A percentile compares a stretch with the other conserved stretches of the same genome.
Conservation (phyloP, 2,113 vertebrate genomes). For the Thamnaconus septentrionalis region DNA sequence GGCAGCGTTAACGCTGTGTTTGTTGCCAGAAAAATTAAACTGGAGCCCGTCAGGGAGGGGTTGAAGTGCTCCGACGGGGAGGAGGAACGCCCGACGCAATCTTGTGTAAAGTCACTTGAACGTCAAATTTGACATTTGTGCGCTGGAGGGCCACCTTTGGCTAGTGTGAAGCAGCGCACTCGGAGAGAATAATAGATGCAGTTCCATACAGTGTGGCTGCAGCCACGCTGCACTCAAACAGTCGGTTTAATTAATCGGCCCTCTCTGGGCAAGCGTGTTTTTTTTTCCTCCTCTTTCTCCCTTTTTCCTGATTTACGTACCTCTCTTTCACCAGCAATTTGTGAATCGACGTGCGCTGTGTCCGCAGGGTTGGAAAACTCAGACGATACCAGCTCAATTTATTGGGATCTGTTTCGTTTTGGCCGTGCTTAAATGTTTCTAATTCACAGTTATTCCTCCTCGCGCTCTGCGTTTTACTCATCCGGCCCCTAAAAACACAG, state of each 20-base stretch:
- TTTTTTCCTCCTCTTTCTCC: conserved; percentile 28
- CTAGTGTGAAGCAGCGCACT: no score
- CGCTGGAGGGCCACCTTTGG: no score
- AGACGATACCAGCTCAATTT: conserved; percentile 45
- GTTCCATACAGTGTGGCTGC: no score
- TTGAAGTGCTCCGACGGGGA: no score
- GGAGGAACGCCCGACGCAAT: no score
- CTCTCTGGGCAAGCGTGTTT: conserved; percentile 15
- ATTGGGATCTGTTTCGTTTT: conserved; percentile 18
- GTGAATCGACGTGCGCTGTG: conserved; percentile 44
- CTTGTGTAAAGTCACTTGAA: no score
- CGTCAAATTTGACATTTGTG: no score
- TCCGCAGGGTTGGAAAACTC: conserved; percentile 23
- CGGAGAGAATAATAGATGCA: no score
- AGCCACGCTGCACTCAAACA: no score
- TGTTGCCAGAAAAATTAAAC: no score
- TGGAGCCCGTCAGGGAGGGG: no score
- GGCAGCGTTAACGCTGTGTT: no score
- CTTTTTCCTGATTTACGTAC: conserved; percentile 28
- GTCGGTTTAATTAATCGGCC: conserved; percentile 24
- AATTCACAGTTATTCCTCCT: conserved; percentile 1
- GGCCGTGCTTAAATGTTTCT: conserved; percentile 47
- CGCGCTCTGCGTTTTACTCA: conserved; percentile 39
- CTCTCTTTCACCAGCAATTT: conserved; percentile 33
- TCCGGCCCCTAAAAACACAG: conserved; percentile 33